Evolutionary conservation across 2,888 invertebrate genomes (phyloP), one percentile per base, ranked within the genome.

Genomic region (Biston stratarius): DNA sequence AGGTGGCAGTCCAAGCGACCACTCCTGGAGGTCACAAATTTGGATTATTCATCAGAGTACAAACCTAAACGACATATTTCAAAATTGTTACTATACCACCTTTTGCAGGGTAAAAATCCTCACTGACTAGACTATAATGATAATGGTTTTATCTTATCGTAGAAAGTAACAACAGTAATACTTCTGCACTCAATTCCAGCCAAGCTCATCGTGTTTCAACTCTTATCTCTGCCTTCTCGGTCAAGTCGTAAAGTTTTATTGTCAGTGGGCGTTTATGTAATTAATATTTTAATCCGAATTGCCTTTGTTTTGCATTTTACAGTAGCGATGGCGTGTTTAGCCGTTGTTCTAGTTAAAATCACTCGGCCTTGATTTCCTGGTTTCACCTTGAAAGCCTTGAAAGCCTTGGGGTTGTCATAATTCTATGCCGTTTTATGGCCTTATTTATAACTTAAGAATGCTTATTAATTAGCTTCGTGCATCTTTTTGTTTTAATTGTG

Each of bases 401-500:
- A 62, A 42, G 62, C 80, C 80, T 78, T 79, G 74, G 68, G 76
- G 72, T 74, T 76, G 75, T 77, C 80, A 82, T 80, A 80, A 78
- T 73, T 61, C 63, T 52, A 58, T 55, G 64, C 61, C 44, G 59
- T 52, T 72, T 71, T 67, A 72, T 65, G 62, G 57, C 47, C 70
- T 65, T 60, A 67, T 68, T 68, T 68, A 71, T 72, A 59, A 69
- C 72, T 71, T 68, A 53, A 58, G 64, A 69, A 73, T 70, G 68
- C 68, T 75, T 76, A 78, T 79, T 82, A 79, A 83, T 83, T 80
- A 81, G 73, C 64, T 77, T 79, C 76, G 76, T 79, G 79, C 75
- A 78, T 83, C 73, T 80, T 78, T 84, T 83, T 80, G 73, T 71
- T 77, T 80, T 80, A 80, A 81, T 83, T 81, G 67, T 57, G 45